Conservation (phyloP, 2,797 vertebrate species). For the Eospalax fontanierii region DNA sequence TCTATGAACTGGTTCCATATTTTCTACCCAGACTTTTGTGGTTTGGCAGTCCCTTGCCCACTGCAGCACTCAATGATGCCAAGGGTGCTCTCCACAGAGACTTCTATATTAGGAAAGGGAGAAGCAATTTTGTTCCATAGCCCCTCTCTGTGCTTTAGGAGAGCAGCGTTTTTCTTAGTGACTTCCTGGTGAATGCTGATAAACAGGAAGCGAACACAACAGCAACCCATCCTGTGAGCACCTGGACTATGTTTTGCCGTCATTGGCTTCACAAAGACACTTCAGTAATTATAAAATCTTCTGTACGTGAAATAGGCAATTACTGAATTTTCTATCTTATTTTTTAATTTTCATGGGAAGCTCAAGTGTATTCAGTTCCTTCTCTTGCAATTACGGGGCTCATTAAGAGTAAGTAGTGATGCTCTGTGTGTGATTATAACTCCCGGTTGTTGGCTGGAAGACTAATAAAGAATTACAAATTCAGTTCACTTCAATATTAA, state of each 20-base stretch:
- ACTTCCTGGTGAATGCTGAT: neutral
- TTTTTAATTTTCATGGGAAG: constrained; percentile 81
- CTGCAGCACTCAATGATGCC: neutral
- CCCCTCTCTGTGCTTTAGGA: neutral
- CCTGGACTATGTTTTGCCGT: constrained; percentile 31
- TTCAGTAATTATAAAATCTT: constrained; percentile 73
- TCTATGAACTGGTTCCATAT: constrained; percentile 13
- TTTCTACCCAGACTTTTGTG: neutral
- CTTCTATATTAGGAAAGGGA: constrained; percentile 25
- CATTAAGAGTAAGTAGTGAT: constrained; percentile 72
- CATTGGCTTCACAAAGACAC: constrained; percentile 42
- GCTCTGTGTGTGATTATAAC: constrained; percentile 68
- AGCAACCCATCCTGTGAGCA: constrained; percentile 47
- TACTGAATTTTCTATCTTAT: constrained; percentile 76
- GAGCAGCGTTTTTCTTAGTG: neutral
- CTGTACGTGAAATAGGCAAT: constrained; percentile 72
- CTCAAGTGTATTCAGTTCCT: constrained; percentile 78
- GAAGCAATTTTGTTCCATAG: neutral
- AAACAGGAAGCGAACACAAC: constrained; percentile 48
- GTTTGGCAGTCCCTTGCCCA: neutral
- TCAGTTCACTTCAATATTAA: constrained; percentile 64
- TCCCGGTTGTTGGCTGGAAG: constrained; percentile 53
- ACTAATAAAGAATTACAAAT: constrained; percentile 69
- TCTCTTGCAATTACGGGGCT: constrained; percentile 76
- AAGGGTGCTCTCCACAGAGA: neutral